Base-by-base conservation (phyloP, 2,888 invertebrate species). In the Heteromyza rotundicornis region DNA sequence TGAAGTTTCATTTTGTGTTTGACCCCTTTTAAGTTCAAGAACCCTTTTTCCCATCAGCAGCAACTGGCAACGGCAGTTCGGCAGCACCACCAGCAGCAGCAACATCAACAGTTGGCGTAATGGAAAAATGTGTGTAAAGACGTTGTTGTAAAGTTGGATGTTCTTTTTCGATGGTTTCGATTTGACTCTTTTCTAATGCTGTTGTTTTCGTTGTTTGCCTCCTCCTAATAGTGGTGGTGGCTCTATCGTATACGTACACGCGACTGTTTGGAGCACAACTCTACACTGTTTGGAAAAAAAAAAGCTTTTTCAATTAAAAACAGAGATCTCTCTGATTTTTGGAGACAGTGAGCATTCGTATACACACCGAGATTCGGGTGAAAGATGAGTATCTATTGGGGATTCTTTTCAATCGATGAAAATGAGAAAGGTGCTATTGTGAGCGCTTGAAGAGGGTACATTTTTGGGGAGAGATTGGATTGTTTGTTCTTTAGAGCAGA, bases 11-110 rank as follows among this genome's bases (percentile, higher is more conserved):
- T 74, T 75, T 77, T 77, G 72, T 73, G 71, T 74, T 77, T 79
- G 79, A 79, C 79, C 79, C 77, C 80, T 77, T 79, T 79, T 79
- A 79, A 79, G 79, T 79, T 79, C 79, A 79, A 79, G 80, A 79
- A 79, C 79, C 79, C 79, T 79, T 79, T 79, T 79, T 66, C 63
- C 69, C n/a, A n/a, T n/a, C n/a, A n/a, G n/a, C n/a, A n/a, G n/a
- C n/a, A n/a, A n/a, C n/a, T n/a, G n/a, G n/a, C n/a, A n/a, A n/a
- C n/a, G n/a, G n/a, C n/a, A n/a, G n/a, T n/a, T n/a, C n/a, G 35
- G 51, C 40, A n/a, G 22, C 35, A 23, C 22, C 27, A n/a, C 10
- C 40, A 40, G 40, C 40, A 40, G 40, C 40, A 40, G 40, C n/a
- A 40, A n/a, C n/a, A 40, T 10, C 12, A 40, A n/a, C n/a, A 14